Evolutionary conservation across 2,113 vertebrate genomes (phyloP).

Genomic region (Pogonocichla stellata): DNA sequence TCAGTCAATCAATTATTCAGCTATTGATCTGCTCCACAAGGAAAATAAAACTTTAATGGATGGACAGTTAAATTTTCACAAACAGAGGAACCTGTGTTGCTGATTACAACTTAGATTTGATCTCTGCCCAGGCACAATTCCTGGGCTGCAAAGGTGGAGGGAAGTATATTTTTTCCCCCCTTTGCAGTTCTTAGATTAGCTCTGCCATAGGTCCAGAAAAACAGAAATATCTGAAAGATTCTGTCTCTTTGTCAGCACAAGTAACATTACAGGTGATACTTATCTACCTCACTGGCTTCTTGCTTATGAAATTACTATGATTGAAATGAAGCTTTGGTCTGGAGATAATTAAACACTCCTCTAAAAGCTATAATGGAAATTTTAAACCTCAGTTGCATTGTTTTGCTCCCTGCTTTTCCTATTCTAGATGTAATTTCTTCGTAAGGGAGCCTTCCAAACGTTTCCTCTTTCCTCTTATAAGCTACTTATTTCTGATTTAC

Average conservation of each 20-base stretch:
- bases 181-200: not conserved
- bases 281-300: not conserved
- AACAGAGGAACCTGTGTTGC: not conserved
- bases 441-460: not conserved
- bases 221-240: not conserved
- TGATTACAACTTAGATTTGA: not conserved
- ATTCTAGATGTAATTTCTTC: not conserved
- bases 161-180: not conserved
- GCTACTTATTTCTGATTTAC: not conserved
- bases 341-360: not conserved
- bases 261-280: not conserved
- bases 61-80: not conserved
- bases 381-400: not conserved
- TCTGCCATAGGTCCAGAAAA: not conserved
- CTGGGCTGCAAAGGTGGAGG: rapidly evolving
- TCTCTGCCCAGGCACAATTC: not conserved
- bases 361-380: not conserved
- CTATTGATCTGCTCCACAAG: constrained; percentile 8
- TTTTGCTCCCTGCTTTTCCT: not conserved
- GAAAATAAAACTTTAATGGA: constrained; percentile 30
- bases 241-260: not conserved
- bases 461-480: not conserved
- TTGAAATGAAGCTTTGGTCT: not conserved
- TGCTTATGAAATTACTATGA: not conserved
- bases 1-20: constrained; percentile 22